A percentile compares a stretch with the other conserved stretches of the same genome.
Evolutionary conservation across 1,140 invertebrate species (phyloP).

Genomic region (Spodoptera litura): DNA sequence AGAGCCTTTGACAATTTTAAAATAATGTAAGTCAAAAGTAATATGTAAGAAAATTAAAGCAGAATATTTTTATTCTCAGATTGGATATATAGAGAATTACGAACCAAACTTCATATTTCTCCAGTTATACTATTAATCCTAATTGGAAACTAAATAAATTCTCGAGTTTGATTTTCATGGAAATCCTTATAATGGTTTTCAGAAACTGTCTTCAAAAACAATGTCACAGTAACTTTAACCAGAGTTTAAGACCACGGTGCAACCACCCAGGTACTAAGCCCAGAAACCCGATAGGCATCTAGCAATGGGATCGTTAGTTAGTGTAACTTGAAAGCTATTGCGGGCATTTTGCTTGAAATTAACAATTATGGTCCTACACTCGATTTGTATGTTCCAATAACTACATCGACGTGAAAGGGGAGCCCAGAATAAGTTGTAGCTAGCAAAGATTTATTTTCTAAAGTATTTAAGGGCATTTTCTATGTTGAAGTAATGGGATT

Average conservation of each 20-base stretch:
- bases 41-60: too few species aligned
- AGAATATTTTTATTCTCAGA: too few species aligned
- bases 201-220: neutral
- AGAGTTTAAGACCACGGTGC: slow-evolving; percentile 44
- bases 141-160: too few species aligned
- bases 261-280: slow-evolving; percentile 55
- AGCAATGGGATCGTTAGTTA: slow-evolving; percentile 83
- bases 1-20: too few species aligned
- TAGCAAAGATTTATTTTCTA: slow-evolving; percentile 45
- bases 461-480: slow-evolving; percentile 33
- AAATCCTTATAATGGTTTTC: too few species aligned
- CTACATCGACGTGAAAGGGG: slow-evolving; percentile 55
- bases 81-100: too few species aligned
- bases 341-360: slow-evolving; percentile 83
- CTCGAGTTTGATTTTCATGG: too few species aligned
- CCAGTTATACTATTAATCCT: too few species aligned
- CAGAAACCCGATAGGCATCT: slow-evolving; percentile 83
- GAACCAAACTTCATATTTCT: too few species aligned
- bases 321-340: slow-evolving; percentile 79
- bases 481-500: slow-evolving; percentile 29
- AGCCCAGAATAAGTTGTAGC: slow-evolving; percentile 46
- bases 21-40: too few species aligned
- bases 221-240: slow-evolving; percentile 34
- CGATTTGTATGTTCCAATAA: slow-evolving; percentile 76
- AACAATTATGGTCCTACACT: slow-evolving; percentile 82